These are phyloP conservation scores for Anoplophora glabripennis DNA, from an alignment of 1,140 invertebrate genomes.

Conservation along the genomic window DNA sequence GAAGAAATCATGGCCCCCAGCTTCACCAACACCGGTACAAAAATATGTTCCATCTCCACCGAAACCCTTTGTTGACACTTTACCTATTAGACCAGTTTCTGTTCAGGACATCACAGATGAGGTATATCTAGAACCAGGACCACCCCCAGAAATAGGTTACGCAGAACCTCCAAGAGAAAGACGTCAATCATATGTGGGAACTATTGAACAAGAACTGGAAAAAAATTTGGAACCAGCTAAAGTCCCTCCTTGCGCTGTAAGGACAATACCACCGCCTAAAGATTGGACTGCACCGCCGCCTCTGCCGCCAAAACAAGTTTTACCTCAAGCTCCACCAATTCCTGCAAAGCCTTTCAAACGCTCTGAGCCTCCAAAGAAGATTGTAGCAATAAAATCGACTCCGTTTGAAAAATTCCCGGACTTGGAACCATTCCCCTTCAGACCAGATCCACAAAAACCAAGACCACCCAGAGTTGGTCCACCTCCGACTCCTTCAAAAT, in stretches of 20 bases:
- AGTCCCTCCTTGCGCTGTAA: constrained; percentile 54
- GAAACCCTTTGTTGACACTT: constrained; percentile 33
- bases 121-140: constrained; percentile 58
- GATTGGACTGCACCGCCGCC: constrained; percentile 45
- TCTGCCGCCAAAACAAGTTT: constrained; percentile 52
- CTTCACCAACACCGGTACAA: constrained; percentile 26
- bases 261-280: constrained; percentile 51
- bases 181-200: constrained; percentile 57
- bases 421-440: constrained; percentile 57
- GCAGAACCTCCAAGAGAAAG: constrained; percentile 51
- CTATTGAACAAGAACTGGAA: constrained; percentile 58
- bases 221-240: constrained; percentile 55
- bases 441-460: constrained; percentile 47
- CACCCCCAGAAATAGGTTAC: constrained; percentile 64
- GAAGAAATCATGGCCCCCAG: constrained; percentile 50
- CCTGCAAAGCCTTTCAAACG: constrained; percentile 45
- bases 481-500: constrained; percentile 60
- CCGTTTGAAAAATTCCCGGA: constrained; percentile 51
- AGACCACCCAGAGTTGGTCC: constrained; percentile 49
- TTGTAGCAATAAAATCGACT: constrained; percentile 30
- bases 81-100: constrained; percentile 44
- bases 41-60: constrained; percentile 50
- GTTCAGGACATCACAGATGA: constrained; percentile 50
- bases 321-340: constrained; percentile 48
- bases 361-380: constrained; percentile 36